phyloP scores from a whole-genome alignment of 1,140 invertebrate genomes.

The Andricus grossulariae region DNA sequence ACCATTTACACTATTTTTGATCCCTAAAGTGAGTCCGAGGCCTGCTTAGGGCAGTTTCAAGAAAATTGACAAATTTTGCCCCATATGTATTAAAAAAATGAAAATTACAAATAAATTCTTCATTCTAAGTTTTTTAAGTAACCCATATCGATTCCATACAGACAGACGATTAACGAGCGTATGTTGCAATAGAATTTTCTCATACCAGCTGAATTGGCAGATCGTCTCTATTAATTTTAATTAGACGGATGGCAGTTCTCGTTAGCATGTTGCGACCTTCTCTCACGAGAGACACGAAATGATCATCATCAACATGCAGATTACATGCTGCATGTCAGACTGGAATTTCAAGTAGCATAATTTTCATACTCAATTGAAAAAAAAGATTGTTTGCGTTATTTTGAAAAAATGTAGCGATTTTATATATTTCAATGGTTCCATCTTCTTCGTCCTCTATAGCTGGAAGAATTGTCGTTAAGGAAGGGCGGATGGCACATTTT shows the following conservation, averaged over 20 bases:
- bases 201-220: neutral
- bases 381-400: too few species aligned
- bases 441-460: neutral
- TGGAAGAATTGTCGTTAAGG: neutral
- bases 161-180: neutral
- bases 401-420: too few species aligned
- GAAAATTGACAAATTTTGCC: too few species aligned
- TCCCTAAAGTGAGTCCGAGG: too few species aligned
- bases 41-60: too few species aligned
- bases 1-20: too few species aligned
- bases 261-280: slow-evolving; percentile 21
- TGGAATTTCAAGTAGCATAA: neutral
- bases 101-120: too few species aligned
- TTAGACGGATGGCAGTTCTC: slow-evolving; percentile 21
- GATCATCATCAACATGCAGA: neutral
- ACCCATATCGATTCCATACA: too few species aligned
- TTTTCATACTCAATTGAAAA: too few species aligned
- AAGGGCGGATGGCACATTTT: slow-evolving; percentile 52
- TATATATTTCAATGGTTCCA: too few species aligned
- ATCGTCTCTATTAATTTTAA: slow-evolving; percentile 20
- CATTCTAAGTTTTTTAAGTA: too few species aligned
- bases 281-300: neutral
- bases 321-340: neutral
- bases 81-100: too few species aligned
- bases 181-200: slow-evolving; percentile 8